A percentile compares a stretch with the other conserved stretches of the same genome.
Evolutionary conservation across 2,113 vertebrate genomes (phyloP).

Genomic region (Carassius gibelio): DNA sequence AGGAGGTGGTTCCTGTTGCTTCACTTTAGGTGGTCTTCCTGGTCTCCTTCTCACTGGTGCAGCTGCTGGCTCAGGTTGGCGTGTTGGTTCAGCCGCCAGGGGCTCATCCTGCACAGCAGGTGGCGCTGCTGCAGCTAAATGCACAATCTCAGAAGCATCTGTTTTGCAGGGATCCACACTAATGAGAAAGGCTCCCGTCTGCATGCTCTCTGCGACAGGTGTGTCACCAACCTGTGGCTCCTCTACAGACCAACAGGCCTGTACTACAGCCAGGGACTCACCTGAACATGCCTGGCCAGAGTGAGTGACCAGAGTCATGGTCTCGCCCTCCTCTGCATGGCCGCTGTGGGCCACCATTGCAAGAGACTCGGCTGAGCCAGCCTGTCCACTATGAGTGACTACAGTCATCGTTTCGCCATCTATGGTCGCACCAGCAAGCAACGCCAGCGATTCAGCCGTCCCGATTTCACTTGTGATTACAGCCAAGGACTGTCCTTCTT

Average conservation of each 20-base stretch:
- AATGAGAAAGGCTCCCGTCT: constrained; percentile 60
- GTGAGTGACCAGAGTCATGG: constrained; percentile 61
- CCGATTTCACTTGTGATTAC: constrained; percentile 60
- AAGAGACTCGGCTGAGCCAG: constrained; percentile 66
- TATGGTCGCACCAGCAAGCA: constrained; percentile 73
- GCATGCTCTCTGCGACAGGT: constrained; percentile 45
- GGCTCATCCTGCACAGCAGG: constrained; percentile 46
- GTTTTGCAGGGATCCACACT: constrained; percentile 62
- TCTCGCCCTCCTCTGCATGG: constrained; percentile 65
- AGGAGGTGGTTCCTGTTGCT: constrained; percentile 57
- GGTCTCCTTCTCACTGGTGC: constrained; percentile 66
- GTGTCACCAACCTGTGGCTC: constrained; percentile 60
- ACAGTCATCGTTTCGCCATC: constrained; percentile 64
- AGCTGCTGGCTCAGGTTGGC: constrained; percentile 9
- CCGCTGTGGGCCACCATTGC: constrained; percentile 76
- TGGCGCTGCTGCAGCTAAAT: constrained; percentile 14
- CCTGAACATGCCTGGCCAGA: constrained; percentile 51
- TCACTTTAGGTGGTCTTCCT: constrained; percentile 72
- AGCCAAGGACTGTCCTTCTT: constrained; percentile 58
- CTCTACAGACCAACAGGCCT: constrained; percentile 72
- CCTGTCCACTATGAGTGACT: constrained; percentile 60
- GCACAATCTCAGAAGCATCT: constrained; percentile 48
- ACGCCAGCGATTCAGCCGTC: constrained; percentile 69
- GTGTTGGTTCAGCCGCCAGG: not conserved
- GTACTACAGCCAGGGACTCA: constrained; percentile 75